Evolutionary conservation across 1,140 invertebrate genomes (phyloP).

Genomic region (Agrypnia vestita): DNA sequence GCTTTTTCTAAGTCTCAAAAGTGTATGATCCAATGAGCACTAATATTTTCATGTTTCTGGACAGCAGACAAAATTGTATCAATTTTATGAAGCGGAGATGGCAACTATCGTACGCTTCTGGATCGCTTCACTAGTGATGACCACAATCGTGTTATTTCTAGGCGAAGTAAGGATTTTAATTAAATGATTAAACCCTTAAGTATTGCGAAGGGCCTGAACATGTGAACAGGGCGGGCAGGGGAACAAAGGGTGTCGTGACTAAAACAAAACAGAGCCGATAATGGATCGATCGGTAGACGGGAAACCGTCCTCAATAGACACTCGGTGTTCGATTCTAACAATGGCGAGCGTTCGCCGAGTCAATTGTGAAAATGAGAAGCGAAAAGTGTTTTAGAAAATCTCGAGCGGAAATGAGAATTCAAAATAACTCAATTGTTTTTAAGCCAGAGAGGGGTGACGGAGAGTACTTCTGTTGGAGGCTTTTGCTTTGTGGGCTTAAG

Average conservation of each 20-base stretch:
- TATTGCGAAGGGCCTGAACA: neutral
- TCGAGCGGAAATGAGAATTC: neutral
- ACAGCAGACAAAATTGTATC: too few species aligned
- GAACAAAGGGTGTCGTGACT: constrained; percentile 14
- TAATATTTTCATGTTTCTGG: too few species aligned
- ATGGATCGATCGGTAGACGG: neutral
- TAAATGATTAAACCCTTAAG: neutral
- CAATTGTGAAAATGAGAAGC: constrained; percentile 33
- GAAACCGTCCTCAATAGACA: constrained; percentile 11
- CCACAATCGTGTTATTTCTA: too few species aligned
- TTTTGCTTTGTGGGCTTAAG: neutral
- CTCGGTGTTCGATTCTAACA: constrained; percentile 17
- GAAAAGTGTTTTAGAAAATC: constrained; percentile 36
- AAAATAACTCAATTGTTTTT: constrained; percentile 29
- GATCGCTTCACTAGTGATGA: too few species aligned
- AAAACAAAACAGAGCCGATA: constrained; percentile 13
- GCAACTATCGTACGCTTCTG: too few species aligned
- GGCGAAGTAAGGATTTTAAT: too few species aligned
- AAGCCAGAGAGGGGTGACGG: neutral
- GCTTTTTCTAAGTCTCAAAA: too few species aligned
- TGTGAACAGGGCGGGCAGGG: neutral
- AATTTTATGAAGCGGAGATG: too few species aligned
- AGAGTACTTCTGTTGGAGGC: neutral
- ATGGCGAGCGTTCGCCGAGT: constrained; percentile 2
- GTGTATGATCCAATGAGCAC: too few species aligned